A percentile compares a stretch with the other conserved stretches of the same genome.
phyloP scores from a whole-genome alignment of 2,113 vertebrate genomes.

The Tiliqua scincoides region DNA sequence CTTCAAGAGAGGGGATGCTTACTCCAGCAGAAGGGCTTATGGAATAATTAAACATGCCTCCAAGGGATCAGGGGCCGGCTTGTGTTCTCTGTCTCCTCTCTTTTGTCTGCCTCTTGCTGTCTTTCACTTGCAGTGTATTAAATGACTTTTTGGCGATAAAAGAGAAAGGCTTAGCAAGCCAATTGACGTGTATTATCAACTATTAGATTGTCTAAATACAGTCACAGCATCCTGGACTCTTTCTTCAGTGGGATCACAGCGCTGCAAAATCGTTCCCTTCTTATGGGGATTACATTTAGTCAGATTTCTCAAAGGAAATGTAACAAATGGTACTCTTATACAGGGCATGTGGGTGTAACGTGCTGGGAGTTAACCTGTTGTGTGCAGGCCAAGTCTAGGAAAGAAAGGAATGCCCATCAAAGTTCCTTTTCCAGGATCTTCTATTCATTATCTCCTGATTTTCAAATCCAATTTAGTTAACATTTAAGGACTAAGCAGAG shows the following conservation, averaged over 20 bases:
- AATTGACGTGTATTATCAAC: constrained; percentile 3
- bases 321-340: not conserved
- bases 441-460: too few relatives aligned
- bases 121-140: constrained; percentile 6
- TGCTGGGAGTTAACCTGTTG: not conserved
- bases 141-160: not conserved
- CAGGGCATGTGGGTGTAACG: not conserved
- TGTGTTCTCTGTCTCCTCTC: not conserved
- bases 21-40: not conserved
- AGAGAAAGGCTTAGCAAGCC: not conserved
- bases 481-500: not conserved
- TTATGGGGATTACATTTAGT: not conserved
- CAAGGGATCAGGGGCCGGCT: constrained; percentile 29
- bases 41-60: not conserved
- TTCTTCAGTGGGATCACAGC: not conserved
- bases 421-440: too few relatives aligned
- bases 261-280: not conserved
- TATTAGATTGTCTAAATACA: constrained; percentile 12
- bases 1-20: constrained; percentile 10
- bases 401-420: not conserved
- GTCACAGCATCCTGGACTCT: not conserved
- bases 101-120: not conserved
- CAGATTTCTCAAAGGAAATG: not conserved
- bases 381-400: not conserved
- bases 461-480: too few relatives aligned